Evolutionary conservation across 2,888 invertebrate genomes (phyloP).

Genomic region (Galerucella calmariensis): DNA sequence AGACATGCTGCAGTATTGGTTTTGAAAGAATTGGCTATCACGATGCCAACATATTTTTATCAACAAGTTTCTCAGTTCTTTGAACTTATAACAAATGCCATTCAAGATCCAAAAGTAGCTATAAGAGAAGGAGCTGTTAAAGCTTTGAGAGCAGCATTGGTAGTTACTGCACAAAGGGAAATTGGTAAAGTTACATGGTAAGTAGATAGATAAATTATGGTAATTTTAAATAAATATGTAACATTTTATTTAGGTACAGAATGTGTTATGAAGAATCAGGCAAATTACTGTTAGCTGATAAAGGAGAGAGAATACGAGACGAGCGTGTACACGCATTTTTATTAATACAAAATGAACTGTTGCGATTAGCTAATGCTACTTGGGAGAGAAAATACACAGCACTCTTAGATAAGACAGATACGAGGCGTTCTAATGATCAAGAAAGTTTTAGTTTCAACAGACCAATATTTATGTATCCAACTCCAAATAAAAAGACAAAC

Average conservation of each 20-base stretch:
- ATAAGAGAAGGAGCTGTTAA: slow-evolving; percentile 94
- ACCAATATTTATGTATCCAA: slow-evolving; percentile 62
- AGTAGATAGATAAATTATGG: slow-evolving; percentile 46
- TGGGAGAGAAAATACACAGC: slow-evolving; percentile 86
- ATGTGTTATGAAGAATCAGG: slow-evolving; percentile 93
- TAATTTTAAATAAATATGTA: no score
- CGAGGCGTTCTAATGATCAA: slow-evolving; percentile 55
- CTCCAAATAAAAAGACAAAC: slow-evolving; percentile 63
- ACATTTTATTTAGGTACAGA: slow-evolving; percentile 71
- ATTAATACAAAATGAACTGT: slow-evolving; percentile 91
- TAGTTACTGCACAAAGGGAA: slow-evolving; percentile 95
- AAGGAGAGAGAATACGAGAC: slow-evolving; percentile 82
- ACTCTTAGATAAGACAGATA: slow-evolving; percentile 69
- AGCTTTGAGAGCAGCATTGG: slow-evolving; percentile 92
- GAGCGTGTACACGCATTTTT: slow-evolving; percentile 94
- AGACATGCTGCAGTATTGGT: slow-evolving; percentile 93
- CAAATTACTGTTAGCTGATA: slow-evolving; percentile 79
- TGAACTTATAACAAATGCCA: slow-evolving; percentile 91
- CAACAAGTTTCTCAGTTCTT: slow-evolving; percentile 94
- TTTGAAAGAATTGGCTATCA: slow-evolving; percentile 91
- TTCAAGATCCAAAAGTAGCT: slow-evolving; percentile 89
- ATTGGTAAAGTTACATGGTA: slow-evolving; percentile 88
- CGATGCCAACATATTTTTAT: slow-evolving; percentile 97
- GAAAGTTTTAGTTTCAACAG: slow-evolving; percentile 58
- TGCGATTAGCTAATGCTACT: slow-evolving; percentile 88